phyloP scores from a whole-genome alignment of 2,797 vertebrate species.

The Anguilla anguilla region DNA sequence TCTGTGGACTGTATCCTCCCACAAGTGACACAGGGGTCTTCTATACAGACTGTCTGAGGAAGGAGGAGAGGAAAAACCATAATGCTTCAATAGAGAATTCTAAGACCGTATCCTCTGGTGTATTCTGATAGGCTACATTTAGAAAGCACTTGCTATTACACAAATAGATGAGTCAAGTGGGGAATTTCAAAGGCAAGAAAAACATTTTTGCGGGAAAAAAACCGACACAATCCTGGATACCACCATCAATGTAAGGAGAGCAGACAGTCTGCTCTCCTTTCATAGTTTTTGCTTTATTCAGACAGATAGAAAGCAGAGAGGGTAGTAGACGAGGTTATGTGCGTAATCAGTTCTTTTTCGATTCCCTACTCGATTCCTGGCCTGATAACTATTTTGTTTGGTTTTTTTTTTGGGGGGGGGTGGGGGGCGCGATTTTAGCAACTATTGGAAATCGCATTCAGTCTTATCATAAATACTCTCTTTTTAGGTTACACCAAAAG shows the following conservation, averaged over 20 bases:
- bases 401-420: background rate
- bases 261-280: too few relatives aligned
- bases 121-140: background rate
- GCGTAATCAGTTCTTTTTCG: background rate
- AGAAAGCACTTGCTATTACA: background rate
- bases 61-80: background rate
- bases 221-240: background rate
- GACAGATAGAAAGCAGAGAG: background rate
- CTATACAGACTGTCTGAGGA: background rate
- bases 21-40: background rate
- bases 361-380: background rate
- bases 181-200: background rate
- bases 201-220: background rate
- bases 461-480: too few relatives aligned
- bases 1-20: constrained; percentile 3
- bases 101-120: background rate
- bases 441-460: background rate
- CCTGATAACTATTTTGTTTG: background rate
- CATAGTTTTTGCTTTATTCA: background rate
- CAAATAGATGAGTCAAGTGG: constrained; percentile 9
- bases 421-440: background rate
- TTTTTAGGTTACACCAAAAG: background rate
- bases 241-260: background rate
- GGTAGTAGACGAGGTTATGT: background rate
- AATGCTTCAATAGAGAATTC: background rate